Conservation (phyloP, 1,140 invertebrate genomes). For the Penaeus vannamei region DNA sequence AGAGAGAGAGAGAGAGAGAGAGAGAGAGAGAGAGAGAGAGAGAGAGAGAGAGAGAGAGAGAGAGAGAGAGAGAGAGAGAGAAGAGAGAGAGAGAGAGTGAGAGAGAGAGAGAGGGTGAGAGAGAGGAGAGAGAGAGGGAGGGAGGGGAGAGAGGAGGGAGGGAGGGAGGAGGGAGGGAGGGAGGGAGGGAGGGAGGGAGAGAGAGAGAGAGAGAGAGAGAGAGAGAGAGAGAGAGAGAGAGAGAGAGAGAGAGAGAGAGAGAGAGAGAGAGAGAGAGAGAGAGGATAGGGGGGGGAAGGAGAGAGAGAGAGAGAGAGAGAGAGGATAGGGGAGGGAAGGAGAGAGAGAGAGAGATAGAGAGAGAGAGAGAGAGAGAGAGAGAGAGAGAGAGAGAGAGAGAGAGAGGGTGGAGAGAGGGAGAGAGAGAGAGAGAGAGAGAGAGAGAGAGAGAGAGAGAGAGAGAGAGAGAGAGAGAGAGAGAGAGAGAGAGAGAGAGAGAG, state of each 20-base stretch:
- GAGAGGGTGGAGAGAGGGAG: not conserved
- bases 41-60: not conserved
- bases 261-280: constrained; percentile 7
- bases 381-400: no score
- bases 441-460: not conserved
- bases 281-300: not conserved
- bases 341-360: no score
- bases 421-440: not conserved
- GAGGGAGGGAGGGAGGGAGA: not conserved
- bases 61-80: not conserved
- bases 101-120: no score
- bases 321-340: not conserved
- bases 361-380: no score
- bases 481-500: not conserved
- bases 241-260: not conserved
- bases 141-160: not conserved
- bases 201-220: not conserved
- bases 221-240: not conserved
- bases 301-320: constrained; percentile 3
- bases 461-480: no score
- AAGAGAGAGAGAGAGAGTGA: not conserved
- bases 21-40: no score
- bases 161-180: not conserved
- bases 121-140: not conserved
- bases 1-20: no score